phyloP scores from a whole-genome alignment of 2,888 invertebrate genomes.

The Trichacis sp. region DNA sequence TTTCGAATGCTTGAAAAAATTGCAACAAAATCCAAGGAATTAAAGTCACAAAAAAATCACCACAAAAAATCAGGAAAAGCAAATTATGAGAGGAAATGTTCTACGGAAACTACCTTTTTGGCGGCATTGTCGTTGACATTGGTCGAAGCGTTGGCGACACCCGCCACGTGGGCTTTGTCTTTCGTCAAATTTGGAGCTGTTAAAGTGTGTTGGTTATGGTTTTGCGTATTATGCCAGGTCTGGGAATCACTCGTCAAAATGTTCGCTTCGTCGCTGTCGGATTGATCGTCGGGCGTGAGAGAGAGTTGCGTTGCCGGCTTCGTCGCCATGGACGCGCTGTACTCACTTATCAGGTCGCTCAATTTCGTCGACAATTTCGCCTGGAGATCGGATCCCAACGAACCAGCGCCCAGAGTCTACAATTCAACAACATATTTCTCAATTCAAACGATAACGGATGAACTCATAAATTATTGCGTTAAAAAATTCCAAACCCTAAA shows the following conservation, averaged over 20 bases:
- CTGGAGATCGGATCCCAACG: constrained; percentile 61
- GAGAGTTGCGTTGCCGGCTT: constrained; percentile 58
- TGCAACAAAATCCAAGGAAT: no score
- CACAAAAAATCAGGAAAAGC: no score
- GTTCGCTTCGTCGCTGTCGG: constrained; percentile 62
- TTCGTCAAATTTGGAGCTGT: constrained; percentile 54
- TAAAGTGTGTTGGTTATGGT: constrained; percentile 59
- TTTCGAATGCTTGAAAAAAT: no score
- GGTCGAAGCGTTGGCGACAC: constrained; percentile 54
- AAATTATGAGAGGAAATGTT: no score
- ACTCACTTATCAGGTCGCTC: constrained; percentile 59
- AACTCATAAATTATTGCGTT: no score
- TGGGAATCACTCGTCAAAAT: constrained; percentile 57
- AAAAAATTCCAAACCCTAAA: no score
- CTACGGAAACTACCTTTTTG: constrained; percentile 59
- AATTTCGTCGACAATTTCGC: constrained; percentile 60
- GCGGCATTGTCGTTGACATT: constrained; percentile 61
- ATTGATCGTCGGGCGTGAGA: constrained; percentile 63
- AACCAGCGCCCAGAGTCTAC: constrained; percentile 64
- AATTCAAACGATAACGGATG: no score
- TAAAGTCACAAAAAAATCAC: no score
- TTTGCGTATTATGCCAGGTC: constrained; percentile 60
- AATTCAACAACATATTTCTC: constrained; percentile 43
- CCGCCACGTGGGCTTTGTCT: constrained; percentile 61
- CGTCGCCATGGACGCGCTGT: constrained; percentile 57